These are phyloP conservation scores for Tetramorium simillimum DNA, from an alignment of 1,140 invertebrate genomes.

Conservation along the genomic window DNA sequence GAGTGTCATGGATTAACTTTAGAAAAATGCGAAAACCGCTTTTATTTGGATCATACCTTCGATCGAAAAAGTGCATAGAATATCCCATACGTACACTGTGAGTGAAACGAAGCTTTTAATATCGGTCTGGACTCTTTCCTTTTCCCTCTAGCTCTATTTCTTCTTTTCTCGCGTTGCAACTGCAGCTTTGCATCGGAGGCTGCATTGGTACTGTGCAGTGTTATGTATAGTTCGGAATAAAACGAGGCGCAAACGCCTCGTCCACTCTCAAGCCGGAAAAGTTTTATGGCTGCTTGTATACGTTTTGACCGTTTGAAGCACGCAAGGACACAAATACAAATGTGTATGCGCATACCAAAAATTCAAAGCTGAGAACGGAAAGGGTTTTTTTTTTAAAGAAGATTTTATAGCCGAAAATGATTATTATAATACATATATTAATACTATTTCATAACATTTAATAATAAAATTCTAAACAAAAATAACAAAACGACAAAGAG, in stretches of 20 bases:
- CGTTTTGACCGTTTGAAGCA: conserved; percentile 46
- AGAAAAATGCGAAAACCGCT: not conserved
- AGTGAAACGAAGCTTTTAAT: conserved; percentile 45
- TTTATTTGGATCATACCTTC: conserved; percentile 12
- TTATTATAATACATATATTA: not conserved
- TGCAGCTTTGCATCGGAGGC: conserved; percentile 22
- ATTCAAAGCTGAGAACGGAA: conserved; percentile 15
- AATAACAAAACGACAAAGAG: not conserved
- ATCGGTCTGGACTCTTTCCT: conserved; percentile 26
- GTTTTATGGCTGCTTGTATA: conserved; percentile 61
- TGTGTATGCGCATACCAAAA: not conserved
- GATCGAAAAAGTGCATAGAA: conserved; percentile 22
- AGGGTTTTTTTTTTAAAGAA: not conserved
- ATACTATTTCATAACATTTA: not conserved
- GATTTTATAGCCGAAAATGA: not conserved
- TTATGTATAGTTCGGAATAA: conserved; percentile 60
- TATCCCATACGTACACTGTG: conserved; percentile 13
- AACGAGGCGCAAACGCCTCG: conserved; percentile 42
- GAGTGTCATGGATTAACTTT: conserved; percentile 16
- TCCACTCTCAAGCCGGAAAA: conserved; percentile 16
- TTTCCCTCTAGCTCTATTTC: conserved; percentile 9
- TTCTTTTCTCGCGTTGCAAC: conserved; percentile 38
- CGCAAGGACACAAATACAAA: not conserved
- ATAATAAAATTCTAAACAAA: not conserved
- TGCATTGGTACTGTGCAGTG: conserved; percentile 6